Base-by-base conservation (phyloP, 2,113 vertebrate genomes). In the Craseonycteris thonglongyai region DNA sequence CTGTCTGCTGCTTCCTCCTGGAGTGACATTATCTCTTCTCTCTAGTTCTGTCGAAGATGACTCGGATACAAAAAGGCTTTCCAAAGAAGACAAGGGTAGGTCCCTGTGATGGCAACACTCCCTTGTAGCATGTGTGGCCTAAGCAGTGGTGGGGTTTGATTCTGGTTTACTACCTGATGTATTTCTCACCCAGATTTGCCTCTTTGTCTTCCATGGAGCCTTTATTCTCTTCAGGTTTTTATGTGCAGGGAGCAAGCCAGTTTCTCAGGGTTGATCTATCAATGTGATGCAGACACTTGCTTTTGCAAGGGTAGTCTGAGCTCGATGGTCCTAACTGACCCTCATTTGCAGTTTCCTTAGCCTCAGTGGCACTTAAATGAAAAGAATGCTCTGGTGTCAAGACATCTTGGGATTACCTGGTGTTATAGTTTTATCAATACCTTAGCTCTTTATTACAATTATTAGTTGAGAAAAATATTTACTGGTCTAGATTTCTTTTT, bases 11-110 rank as follows among this genome's bases (percentile, higher is more conserved):
- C 11, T 76, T 72, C 59, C 19, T 12, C 1, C 16, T 88, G 97
- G 88, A 98, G 58, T 98, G 97, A 98, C 28, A 4, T 72, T 88
- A 0, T 97, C 19, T 98, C 98, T 99, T 99, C 76, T 98, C 98
- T 99, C 96, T 99, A 99, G 99, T 97, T 82, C 98, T 97, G 98
- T 97, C 69, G 98, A 98, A 95, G 98, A 99, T 97, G 99, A 98
- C 91, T 98, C 98, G 95, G 99, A 99, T 94, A 84, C 84, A 91
- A 99, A 99, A 95, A 92, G 95, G 0, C 91, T 98, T 74, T 90
- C 98, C 61, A 99, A 99, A 87, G 99, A 99, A 95, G 99, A 99
- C 66, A 99, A 99, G 98, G 99, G 99, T 99, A 95, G 72, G 98
- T 94, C 63, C 72, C 45, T 7, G 0, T 0, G 0, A 40, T 0